A percentile compares a stretch with the other conserved stretches of the same genome.
These are phyloP conservation scores for Urocynchramus pylzowi DNA, from an alignment of 2,113 vertebrate species.

Conservation along the genomic window DNA sequence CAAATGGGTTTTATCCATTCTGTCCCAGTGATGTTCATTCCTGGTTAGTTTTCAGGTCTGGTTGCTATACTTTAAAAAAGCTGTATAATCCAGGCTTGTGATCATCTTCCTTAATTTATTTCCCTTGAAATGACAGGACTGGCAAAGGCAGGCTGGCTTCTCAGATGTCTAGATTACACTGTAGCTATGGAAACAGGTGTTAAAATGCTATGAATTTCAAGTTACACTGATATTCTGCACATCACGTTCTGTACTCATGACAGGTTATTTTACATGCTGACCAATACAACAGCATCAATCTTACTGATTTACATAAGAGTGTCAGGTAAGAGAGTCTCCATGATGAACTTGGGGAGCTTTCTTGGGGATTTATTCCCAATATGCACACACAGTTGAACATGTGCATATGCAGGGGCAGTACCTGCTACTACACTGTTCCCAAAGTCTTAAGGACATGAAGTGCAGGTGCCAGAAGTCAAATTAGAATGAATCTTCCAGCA, in stretches of 20 bases:
- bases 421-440: neutral
- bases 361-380: accelerated
- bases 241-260: slow-evolving; percentile 63
- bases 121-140: slow-evolving; percentile 78
- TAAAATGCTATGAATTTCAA: slow-evolving; percentile 81
- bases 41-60: slow-evolving; percentile 67
- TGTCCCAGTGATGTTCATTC: slow-evolving; percentile 18
- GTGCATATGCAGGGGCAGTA: neutral
- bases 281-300: slow-evolving; percentile 53
- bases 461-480: neutral
- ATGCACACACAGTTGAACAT: neutral
- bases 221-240: slow-evolving; percentile 74
- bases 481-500: neutral
- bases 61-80: slow-evolving; percentile 72
- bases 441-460: neutral
- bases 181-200: slow-evolving; percentile 87
- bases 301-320: slow-evolving; percentile 49
- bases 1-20: slow-evolving; percentile 60
- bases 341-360: neutral
- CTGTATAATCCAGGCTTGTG: slow-evolving; percentile 73
- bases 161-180: slow-evolving; percentile 80
- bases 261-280: slow-evolving; percentile 73
- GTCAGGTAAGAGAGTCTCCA: neutral
- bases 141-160: slow-evolving; percentile 73
- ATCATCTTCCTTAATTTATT: slow-evolving; percentile 82